These are phyloP conservation scores for Chironomus riparius DNA, from an alignment of 2,888 invertebrate species.

Conservation along the genomic window DNA sequence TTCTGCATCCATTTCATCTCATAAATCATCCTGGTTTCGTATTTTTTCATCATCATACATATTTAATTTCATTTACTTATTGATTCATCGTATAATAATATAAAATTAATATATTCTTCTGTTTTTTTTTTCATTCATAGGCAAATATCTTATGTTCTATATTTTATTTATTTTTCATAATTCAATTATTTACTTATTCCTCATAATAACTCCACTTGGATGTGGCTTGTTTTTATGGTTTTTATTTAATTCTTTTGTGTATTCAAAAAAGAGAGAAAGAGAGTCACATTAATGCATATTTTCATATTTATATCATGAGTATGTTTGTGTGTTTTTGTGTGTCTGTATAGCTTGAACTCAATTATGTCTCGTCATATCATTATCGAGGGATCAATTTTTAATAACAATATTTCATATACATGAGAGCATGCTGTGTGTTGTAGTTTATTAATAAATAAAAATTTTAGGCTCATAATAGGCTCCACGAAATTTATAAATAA, in stretches of 20 bases:
- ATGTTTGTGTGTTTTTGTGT: not conserved
- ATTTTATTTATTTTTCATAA: not conserved
- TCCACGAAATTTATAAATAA: too few relatives aligned
- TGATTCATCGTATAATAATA: not conserved
- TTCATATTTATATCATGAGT: not conserved
- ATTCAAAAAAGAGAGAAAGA: not conserved
- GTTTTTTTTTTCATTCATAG: not conserved
- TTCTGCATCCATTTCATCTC: too few relatives aligned
- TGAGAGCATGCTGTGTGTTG: not conserved
- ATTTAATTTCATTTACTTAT: not conserved
- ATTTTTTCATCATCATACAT: not conserved
- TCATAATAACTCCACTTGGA: not conserved
- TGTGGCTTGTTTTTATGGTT: not conserved
- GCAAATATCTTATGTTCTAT: conserved; percentile 7
- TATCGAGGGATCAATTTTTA: not conserved
- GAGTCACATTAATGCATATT: not conserved
- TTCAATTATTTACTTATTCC: not conserved
- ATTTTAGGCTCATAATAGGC: too few relatives aligned
- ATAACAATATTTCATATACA: not conserved
- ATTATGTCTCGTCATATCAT: not conserved
- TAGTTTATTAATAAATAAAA: too few relatives aligned
- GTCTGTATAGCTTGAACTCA: not conserved
- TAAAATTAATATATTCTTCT: not conserved
- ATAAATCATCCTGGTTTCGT: not conserved
- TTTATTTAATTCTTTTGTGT: not conserved